Percentiles rank a stretch among this genome's conserved stretches.
Conservation (phyloP, 2,888 invertebrate genomes). For the Phortica okadai region DNA sequence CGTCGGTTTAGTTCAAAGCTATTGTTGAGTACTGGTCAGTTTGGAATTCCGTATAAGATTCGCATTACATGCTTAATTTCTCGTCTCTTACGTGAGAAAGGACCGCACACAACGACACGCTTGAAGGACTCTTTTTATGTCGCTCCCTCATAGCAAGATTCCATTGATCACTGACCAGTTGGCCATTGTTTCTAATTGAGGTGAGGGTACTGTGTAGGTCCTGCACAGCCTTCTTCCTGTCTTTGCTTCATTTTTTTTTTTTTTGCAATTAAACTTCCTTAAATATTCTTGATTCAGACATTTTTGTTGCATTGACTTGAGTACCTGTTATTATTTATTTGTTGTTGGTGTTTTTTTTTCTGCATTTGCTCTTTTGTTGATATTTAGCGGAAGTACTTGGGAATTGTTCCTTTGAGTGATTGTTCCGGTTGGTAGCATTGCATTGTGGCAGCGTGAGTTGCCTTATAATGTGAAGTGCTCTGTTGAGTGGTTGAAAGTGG, state of each 20-base stretch:
- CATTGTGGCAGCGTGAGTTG: not conserved
- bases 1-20: conserved; percentile 7
- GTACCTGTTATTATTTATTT: conserved; percentile 24
- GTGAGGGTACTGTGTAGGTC: not conserved
- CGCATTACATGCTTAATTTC: conserved; percentile 22
- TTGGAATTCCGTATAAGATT: conserved; percentile 9
- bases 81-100: conserved; percentile 52
- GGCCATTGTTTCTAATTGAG: conserved; percentile 9
- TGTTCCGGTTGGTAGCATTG: conserved; percentile 24
- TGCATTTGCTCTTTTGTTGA: not conserved
- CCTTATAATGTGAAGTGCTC: not conserved
- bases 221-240: conserved; percentile 1
- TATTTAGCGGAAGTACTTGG: conserved; percentile 16
- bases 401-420: conserved; percentile 24
- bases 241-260: not conserved
- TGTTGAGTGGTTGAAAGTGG: not conserved
- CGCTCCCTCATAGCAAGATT: not conserved
- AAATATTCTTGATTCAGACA: not conserved
- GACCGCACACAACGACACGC: conserved; percentile 58
- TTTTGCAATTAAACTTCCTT: conserved; percentile 13
- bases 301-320: not conserved
- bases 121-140: not conserved
- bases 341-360: not conserved
- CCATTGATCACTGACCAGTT: conserved; percentile 1
- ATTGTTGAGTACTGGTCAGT: conserved; percentile 18